These are phyloP conservation scores for Cathartes aura DNA, from an alignment of 2,113 vertebrate species.

Conservation along the genomic window DNA sequence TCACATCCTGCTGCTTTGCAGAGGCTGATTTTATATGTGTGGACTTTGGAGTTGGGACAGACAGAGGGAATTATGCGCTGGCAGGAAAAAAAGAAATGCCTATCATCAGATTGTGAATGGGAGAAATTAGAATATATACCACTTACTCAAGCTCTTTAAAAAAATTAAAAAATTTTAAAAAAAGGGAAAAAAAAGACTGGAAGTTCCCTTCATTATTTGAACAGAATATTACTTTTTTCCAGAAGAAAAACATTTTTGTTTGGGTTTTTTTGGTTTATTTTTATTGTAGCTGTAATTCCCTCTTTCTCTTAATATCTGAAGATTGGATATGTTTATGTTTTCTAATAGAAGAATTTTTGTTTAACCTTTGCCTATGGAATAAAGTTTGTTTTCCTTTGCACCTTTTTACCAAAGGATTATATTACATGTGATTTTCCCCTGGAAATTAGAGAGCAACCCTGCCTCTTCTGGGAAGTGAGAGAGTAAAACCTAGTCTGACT, in stretches of 20 bases:
- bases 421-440: background rate
- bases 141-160: background rate
- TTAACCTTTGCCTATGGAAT: background rate
- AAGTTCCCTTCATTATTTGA: background rate
- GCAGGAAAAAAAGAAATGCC: background rate
- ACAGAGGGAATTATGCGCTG: background rate
- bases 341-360: background rate
- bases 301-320: background rate
- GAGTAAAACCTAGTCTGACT: background rate
- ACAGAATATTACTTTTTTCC: background rate
- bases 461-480: background rate
- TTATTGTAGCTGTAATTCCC: background rate
- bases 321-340: background rate
- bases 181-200: background rate
- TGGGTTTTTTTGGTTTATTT: background rate
- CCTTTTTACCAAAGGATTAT: background rate
- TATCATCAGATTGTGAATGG: background rate
- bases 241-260: background rate
- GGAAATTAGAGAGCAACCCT: background rate
- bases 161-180: background rate
- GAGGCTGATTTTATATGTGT: background rate
- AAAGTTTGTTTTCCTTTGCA: conserved; percentile 9
- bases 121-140: conserved; percentile 12
- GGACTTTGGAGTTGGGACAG: background rate
- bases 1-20: background rate